Conservation (phyloP, 2,113 vertebrate genomes). For the Podarcis muralis region DNA sequence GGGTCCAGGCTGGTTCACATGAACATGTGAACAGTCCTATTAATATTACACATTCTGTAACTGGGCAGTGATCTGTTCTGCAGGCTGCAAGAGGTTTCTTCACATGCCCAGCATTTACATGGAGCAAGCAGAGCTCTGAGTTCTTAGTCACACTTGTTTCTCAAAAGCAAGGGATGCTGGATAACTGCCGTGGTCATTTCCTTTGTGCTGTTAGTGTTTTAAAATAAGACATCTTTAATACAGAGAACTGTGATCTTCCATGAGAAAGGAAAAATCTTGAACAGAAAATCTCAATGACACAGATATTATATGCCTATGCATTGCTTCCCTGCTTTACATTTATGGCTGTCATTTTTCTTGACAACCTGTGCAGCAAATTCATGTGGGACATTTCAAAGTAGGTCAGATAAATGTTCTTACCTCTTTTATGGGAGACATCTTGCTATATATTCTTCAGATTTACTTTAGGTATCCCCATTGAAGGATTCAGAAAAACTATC, state of each 20-base stretch:
- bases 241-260: neutral
- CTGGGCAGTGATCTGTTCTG: neutral
- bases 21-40: neutral
- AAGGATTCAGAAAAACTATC: conserved; percentile 38
- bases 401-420: neutral
- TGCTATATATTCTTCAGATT: conserved; percentile 19
- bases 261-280: neutral
- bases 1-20: neutral
- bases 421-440: neutral
- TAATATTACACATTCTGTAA: neutral
- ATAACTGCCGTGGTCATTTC: neutral
- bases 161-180: neutral
- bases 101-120: neutral
- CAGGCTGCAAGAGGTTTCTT: neutral
- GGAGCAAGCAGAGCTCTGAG: neutral
- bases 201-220: neutral
- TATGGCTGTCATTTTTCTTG: neutral
- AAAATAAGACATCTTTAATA: neutral
- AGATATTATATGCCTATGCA: neutral
- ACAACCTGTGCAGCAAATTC: neutral
- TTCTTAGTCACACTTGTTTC: neutral
- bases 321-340: neutral
- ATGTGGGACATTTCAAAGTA: neutral
- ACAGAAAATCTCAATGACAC: neutral
- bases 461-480: conserved; percentile 16